Base-by-base conservation (phyloP, 2,113 vertebrate genomes). In the Pseudopipra pipra region DNA sequence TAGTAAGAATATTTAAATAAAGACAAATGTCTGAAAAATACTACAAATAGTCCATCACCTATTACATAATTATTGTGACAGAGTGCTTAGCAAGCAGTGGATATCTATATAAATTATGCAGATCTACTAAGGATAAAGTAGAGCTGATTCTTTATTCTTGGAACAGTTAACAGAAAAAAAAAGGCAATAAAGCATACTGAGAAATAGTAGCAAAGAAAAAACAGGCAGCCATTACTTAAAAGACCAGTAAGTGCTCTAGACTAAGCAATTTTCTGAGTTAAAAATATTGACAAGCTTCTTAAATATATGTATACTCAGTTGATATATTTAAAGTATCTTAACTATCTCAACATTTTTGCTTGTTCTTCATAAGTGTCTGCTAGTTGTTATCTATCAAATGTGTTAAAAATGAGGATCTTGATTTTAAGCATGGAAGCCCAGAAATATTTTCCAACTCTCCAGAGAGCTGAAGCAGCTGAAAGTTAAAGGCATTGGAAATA, bases 161-260 rank as follows among this genome's bases (percentile, higher is more conserved):
- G 9, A 90, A 56, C 90, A 46, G 2, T 54, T n/a, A 23, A 82
- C 81, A 35, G 2, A 23, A 20, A 20, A 67, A 67, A 55, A 33
- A 41, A 67, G 22, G 58, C 15, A 35, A 31, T n/a, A 19, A 61
- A 12, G 0, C 4, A 27, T 37, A 31, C 3, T 51, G 41, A 63
- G 43, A 89, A 85, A 62, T 4, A 63, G 3, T 37, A 14, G 6
- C 24, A 82, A 72, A 63, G 7, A 12, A 80, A 78, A 66, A 41
- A 2, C 5, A 56, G 28, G 41, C 81, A 54, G 3, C 0, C 0
- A 1, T 56, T 18, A 35, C 8, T 28, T 43, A 3, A 47, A 52
- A 37, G 8, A 39, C 3, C 22, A 49, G 46, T 41, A 27, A 8
- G 49, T 56, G 4, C 4, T 47, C 16, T 44, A 68, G n/a, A 72